These are phyloP conservation scores for Mythimna impura DNA, from an alignment of 2,888 invertebrate species.

Conservation along the genomic window DNA sequence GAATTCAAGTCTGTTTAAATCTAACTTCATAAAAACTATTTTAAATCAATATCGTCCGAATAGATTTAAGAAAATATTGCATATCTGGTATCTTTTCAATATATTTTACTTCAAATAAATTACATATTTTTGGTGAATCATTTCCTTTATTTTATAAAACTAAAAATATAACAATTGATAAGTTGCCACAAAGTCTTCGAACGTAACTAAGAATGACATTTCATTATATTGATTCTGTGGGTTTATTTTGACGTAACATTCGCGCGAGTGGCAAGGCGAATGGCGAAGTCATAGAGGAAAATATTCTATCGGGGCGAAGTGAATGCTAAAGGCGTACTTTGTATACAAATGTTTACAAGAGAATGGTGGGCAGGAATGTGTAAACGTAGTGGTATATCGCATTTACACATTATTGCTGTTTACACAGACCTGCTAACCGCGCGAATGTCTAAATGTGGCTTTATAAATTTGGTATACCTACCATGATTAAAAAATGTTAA, in stretches of 20 bases:
- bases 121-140: not conserved
- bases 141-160: not conserved
- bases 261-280: too few species aligned
- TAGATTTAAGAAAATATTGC: not conserved
- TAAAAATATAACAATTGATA: not conserved
- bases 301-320: too few species aligned
- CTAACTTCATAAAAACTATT: not conserved
- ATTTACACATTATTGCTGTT: too few species aligned
- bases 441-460: too few species aligned
- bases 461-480: not conserved
- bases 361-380: too few species aligned
- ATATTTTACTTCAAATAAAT: not conserved
- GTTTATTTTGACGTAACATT: constrained; percentile 28
- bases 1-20: not conserved
- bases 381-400: too few species aligned
- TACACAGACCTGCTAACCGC: too few species aligned
- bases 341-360: too few species aligned
- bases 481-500: not conserved
- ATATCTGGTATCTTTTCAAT: not conserved
- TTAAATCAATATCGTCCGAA: not conserved
- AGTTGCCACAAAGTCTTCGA: constrained; percentile 5
- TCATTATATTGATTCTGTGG: constrained; percentile 5
- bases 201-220: constrained; percentile 9
- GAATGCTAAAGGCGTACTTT: too few species aligned
- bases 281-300: too few species aligned